phyloP scores from a whole-genome alignment of 2,797 vertebrate genomes.

The Amblyraja radiata region DNA sequence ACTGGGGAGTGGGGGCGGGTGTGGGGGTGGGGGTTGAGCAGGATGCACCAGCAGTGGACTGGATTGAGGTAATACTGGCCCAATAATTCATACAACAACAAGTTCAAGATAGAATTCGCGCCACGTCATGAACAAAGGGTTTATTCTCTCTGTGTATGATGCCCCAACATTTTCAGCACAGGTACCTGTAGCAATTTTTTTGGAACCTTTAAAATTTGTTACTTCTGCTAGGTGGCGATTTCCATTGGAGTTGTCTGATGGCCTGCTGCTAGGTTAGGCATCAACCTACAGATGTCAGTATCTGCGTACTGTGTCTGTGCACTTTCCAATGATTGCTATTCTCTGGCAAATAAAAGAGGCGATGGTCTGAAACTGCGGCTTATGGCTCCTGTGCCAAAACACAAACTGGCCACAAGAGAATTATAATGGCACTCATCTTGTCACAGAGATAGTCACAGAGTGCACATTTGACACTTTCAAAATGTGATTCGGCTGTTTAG shows the following conservation, averaged over 20 bases:
- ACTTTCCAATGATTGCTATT: slow-evolving; percentile 7
- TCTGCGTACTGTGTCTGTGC: slow-evolving; percentile 9
- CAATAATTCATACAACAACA: not conserved
- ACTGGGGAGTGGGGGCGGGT: too few relatives aligned
- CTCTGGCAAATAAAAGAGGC: slow-evolving; percentile 14
- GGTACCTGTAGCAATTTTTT: not conserved
- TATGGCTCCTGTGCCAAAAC: slow-evolving; percentile 34
- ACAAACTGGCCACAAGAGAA: slow-evolving; percentile 24
- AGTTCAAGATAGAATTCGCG: not conserved
- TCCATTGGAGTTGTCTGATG: not conserved
- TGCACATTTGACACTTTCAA: slow-evolving; percentile 25
- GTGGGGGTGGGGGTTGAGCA: too few relatives aligned
- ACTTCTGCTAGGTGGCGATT: not conserved
- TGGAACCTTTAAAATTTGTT: not conserved
- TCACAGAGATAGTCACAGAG: slow-evolving; percentile 29
- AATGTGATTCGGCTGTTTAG: slow-evolving; percentile 35
- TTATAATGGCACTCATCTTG: slow-evolving; percentile 31
- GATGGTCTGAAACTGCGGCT: slow-evolving; percentile 28
- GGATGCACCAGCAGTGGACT: too few relatives aligned
- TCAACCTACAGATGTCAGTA: slow-evolving; percentile 36
- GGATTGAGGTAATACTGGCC: too few relatives aligned
- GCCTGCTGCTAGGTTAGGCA: slow-evolving; percentile 11
- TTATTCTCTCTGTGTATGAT: not conserved
- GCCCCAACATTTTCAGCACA: not conserved
- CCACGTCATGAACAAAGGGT: not conserved